These are phyloP conservation scores for Oreonectes daqikongensis DNA, from an alignment of 2,797 vertebrate genomes.

Conservation along the genomic window DNA sequence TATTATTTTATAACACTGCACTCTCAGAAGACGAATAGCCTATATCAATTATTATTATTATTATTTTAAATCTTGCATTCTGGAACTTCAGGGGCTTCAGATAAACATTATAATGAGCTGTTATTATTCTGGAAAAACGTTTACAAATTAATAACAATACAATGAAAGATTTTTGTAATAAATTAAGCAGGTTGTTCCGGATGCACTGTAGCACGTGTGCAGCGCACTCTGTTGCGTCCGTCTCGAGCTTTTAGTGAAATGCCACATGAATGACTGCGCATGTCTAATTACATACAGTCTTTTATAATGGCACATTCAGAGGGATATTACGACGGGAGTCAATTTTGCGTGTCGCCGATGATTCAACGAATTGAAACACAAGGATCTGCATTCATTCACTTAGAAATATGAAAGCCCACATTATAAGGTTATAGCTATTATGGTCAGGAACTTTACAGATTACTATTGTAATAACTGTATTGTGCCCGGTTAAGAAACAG, in stretches of 20 bases:
- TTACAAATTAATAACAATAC: neutral
- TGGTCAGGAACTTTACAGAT: slow-evolving; percentile 27
- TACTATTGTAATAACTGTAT: neutral
- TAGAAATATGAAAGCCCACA: slow-evolving; percentile 51
- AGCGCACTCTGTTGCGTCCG: slow-evolving; percentile 40
- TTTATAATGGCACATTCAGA: slow-evolving; percentile 63
- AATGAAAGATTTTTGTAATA: neutral
- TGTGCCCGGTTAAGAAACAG: too few species aligned
- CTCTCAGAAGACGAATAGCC: too few species aligned
- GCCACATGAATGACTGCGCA: slow-evolving; percentile 71
- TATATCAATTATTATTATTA: too few species aligned
- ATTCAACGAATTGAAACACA: slow-evolving; percentile 28
- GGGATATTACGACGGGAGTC: slow-evolving; percentile 56
- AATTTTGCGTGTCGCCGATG: slow-evolving; percentile 38
- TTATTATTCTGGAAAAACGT: neutral
- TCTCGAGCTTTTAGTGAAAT: slow-evolving; percentile 80
- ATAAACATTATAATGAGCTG: too few species aligned
- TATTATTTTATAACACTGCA: too few species aligned
- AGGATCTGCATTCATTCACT: slow-evolving; percentile 61
- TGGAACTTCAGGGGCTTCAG: too few species aligned
- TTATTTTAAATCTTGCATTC: too few species aligned
- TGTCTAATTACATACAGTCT: slow-evolving; percentile 69
- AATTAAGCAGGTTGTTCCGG: slow-evolving; percentile 7
- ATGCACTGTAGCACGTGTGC: neutral
- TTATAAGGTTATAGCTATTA: slow-evolving; percentile 57